Evolutionary conservation across 2,113 vertebrate species (phyloP).

Genomic region (Orientallactaga bullata): DNA sequence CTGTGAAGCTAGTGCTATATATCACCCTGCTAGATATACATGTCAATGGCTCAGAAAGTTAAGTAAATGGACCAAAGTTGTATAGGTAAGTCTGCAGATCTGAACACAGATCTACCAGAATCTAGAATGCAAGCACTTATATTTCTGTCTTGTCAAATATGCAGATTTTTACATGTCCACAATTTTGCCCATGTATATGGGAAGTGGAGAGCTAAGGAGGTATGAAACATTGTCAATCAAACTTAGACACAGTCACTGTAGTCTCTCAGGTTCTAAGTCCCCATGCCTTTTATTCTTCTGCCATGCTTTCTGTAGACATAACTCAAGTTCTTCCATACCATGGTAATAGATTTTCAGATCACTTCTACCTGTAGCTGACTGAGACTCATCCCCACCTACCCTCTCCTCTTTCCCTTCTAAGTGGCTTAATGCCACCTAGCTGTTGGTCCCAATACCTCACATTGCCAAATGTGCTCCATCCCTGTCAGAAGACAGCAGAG

Average conservation of each 20-base stretch:
- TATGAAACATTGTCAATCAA: conserved; percentile 46
- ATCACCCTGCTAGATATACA: not conserved
- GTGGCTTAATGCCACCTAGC: not conserved
- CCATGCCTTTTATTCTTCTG: not conserved
- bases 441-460: not conserved
- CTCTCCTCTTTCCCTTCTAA: not conserved
- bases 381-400: not conserved
- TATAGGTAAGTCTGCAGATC: not conserved
- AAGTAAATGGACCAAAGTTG: not conserved
- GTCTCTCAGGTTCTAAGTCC: conserved; percentile 39
- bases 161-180: conserved; percentile 37
- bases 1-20: not conserved
- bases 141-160: conserved; percentile 41
- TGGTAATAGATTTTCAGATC: not conserved
- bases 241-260: conserved; percentile 25
- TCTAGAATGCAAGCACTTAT: not conserved
- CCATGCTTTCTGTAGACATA: not conserved
- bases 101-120: conserved; percentile 51
- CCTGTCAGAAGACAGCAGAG: conserved; percentile 22
- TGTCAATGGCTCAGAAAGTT: not conserved
- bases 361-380: not conserved
- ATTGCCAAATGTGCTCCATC: conserved; percentile 16
- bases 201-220: conserved; percentile 46
- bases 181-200: conserved; percentile 34
- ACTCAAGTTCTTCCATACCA: not conserved